phyloP scores from a whole-genome alignment of 2,797 vertebrate genomes.

The Gymnothorax reevesii region DNA sequence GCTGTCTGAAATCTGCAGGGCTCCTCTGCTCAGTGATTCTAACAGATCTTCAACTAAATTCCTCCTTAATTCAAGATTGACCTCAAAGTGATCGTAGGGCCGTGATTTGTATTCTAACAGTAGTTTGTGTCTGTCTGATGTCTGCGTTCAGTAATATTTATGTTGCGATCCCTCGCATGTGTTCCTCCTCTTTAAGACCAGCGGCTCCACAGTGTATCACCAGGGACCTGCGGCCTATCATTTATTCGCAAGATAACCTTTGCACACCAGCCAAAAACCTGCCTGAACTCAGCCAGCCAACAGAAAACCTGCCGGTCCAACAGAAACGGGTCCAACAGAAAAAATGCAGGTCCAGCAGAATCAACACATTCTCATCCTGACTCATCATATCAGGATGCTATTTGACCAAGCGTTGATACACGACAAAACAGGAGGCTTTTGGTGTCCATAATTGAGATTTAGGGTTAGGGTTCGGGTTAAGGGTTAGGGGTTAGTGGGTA shows the following conservation, averaged over 20 bases:
- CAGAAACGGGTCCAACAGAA: too few relatives aligned
- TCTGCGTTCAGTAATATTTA: neutral
- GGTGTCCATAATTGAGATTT: too few relatives aligned
- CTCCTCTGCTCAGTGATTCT: neutral
- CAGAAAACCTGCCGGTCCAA: too few relatives aligned
- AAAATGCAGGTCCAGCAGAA: too few relatives aligned
- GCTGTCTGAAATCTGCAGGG: neutral
- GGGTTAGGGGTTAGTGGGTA: too few relatives aligned
- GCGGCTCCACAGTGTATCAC: conserved; percentile 58
- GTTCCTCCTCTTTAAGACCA: conserved; percentile 41
- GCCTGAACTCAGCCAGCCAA: conserved; percentile 60
- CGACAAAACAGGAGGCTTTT: too few relatives aligned
- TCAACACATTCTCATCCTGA: too few relatives aligned
- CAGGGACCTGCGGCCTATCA: conserved; percentile 67
- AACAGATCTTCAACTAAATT: neutral
- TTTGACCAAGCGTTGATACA: too few relatives aligned
- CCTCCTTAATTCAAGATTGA: neutral
- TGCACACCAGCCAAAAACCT: conserved; percentile 61
- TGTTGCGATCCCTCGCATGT: neutral
- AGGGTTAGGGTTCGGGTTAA: too few relatives aligned
- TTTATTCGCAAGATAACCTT: conserved; percentile 69
- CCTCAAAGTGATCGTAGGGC: neutral
- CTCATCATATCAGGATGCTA: too few relatives aligned
- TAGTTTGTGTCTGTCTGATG: neutral
- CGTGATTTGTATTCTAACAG: neutral